Evolutionary conservation across 2,113 vertebrate genomes (phyloP).

Genomic region (Microcebus lehilahytsara): DNA sequence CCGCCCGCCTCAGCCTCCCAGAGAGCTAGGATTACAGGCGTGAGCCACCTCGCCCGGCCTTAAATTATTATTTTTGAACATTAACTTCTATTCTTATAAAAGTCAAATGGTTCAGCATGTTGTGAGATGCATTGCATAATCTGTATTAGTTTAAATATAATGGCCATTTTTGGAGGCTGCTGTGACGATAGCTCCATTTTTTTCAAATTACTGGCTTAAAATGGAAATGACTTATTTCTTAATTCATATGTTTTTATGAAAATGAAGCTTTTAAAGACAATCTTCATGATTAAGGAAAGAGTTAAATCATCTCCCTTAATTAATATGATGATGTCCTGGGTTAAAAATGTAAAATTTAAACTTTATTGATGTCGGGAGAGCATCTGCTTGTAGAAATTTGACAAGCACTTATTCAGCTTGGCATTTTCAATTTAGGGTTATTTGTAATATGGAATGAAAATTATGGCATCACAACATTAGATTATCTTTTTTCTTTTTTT

Average conservation of each 20-base stretch:
- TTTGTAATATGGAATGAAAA: constrained; percentile 25
- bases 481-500: neutral
- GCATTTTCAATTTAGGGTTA: neutral
- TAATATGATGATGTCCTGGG: neutral
- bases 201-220: constrained; percentile 29
- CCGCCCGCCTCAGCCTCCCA: too few relatives aligned
- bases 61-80: constrained; percentile 12
- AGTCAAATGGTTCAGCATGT: neutral
- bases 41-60: too few relatives aligned
- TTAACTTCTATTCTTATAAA: constrained; percentile 20
- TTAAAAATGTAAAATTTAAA: constrained; percentile 46
- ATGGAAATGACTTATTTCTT: neutral
- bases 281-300: constrained; percentile 23
- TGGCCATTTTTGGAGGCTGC: constrained; percentile 24
- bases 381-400: constrained; percentile 22
- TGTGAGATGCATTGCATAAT: neutral
- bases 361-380: neutral
- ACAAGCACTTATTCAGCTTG: constrained; percentile 33
- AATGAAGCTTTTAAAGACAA: neutral
- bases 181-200: constrained; percentile 45
- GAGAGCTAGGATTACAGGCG: too few relatives aligned
- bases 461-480: neutral
- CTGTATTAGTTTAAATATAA: constrained; percentile 46
- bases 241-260: constrained; percentile 52
- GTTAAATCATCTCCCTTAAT: constrained; percentile 37